Evolutionary conservation across 37 sponge, comb jelly and placozoan genomes (phyloP).

Genomic region (Ephydatia muelleri): DNA sequence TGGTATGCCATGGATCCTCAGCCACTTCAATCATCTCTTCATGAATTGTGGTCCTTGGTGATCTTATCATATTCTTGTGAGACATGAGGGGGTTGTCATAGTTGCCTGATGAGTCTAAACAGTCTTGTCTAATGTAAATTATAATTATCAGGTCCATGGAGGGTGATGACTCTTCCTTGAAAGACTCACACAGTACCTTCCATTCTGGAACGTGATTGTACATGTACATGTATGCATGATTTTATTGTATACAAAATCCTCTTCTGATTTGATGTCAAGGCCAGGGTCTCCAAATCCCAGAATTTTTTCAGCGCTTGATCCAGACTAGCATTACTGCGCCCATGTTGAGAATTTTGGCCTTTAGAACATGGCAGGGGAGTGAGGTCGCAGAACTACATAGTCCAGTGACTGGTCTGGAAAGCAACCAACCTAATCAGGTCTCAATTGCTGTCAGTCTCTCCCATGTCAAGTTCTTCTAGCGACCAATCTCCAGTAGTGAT

Average conservation of each 20-base stretch:
- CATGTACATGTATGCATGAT: constrained; percentile 11
- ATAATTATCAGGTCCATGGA: constrained; percentile 49
- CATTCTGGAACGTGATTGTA: constrained; percentile 10
- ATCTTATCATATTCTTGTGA: constrained; percentile 47
- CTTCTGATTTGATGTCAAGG: constrained; percentile 16
- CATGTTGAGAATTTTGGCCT: constrained; percentile 8
- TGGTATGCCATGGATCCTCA: not conserved
- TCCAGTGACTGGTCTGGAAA: constrained; percentile 38
- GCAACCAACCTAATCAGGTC: constrained; percentile 50
- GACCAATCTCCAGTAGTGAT: constrained; percentile 40
- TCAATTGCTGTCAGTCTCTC: constrained; percentile 35
- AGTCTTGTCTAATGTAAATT: constrained; percentile 37
- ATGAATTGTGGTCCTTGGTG: constrained; percentile 36
- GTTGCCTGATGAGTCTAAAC: constrained; percentile 26
- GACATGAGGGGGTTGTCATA: constrained; percentile 40
- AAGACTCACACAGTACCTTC: constrained; percentile 21
- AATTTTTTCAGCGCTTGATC: constrained; percentile 23
- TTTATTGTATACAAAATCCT: constrained; percentile 24
- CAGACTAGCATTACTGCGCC: not conserved
- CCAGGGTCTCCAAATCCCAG: constrained; percentile 62
- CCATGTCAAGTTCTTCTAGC: constrained; percentile 11
- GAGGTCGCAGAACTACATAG: not conserved
- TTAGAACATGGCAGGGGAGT: constrained; percentile 6
- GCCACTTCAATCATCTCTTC: constrained; percentile 46
- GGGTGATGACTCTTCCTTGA: no score